A percentile compares a stretch with the other conserved stretches of the same genome.
These are phyloP conservation scores for Oenanthe oenanthe DNA, from an alignment of 2,113 vertebrate genomes.

Conservation along the genomic window DNA sequence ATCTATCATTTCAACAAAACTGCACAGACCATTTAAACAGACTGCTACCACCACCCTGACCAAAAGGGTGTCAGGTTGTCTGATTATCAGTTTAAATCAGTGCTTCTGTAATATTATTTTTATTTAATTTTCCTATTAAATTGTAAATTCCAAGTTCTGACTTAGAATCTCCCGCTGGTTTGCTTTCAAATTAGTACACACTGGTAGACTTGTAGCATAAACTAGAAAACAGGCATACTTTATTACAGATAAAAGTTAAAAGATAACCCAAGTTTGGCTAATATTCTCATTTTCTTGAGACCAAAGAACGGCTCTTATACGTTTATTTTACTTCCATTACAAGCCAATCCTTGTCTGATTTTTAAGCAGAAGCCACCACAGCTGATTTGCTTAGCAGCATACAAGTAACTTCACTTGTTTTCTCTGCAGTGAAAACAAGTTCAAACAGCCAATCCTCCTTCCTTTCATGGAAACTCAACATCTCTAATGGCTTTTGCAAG, in stretches of 20 bases:
- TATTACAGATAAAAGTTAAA: background rate
- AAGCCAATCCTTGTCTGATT: background rate
- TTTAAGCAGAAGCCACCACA: background rate
- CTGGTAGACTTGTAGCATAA: background rate
- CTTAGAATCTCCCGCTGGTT: background rate
- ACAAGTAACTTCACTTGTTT: background rate
- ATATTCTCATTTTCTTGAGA: background rate
- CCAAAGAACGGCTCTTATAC: background rate
- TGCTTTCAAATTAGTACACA: background rate
- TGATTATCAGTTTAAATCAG: background rate
- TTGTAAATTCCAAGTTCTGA: background rate
- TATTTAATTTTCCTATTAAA: background rate
- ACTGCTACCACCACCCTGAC: background rate
- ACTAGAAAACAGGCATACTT: background rate
- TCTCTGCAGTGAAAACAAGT: background rate
- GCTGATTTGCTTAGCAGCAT: background rate
- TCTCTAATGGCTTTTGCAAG: background rate
- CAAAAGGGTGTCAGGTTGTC: background rate
- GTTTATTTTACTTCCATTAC: background rate
- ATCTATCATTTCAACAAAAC: background rate
- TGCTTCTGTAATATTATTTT: background rate
- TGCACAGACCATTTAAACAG: background rate
- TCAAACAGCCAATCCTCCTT: background rate
- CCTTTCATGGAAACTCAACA: background rate
- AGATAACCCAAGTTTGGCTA: background rate